Percentiles rank a stretch among this genome's conserved stretches.
phyloP scores from a whole-genome alignment of 2,888 invertebrate species.

The Cephus runcator region DNA sequence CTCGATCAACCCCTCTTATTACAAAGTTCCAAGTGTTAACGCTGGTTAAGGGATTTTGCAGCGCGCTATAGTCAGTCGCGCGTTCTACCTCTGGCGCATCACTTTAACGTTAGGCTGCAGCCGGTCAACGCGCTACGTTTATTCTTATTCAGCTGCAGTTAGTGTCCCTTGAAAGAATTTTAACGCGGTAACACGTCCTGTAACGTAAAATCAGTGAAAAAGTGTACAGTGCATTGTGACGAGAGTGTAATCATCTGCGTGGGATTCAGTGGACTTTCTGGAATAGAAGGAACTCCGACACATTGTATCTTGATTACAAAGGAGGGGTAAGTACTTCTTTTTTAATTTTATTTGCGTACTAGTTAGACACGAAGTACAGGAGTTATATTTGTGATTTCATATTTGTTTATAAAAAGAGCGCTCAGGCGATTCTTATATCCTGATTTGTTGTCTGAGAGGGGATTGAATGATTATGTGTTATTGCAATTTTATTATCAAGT shows the following conservation, averaged over 20 bases:
- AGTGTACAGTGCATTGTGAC: not conserved
- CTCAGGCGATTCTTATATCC: not conserved
- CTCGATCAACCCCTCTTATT: not conserved
- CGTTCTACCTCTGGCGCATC: not conserved
- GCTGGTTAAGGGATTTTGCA: not conserved
- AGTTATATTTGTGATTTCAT: not conserved
- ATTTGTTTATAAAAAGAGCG: not conserved
- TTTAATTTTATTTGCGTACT: not conserved
- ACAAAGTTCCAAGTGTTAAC: not conserved
- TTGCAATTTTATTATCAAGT: not conserved
- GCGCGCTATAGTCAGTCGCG: too few relatives aligned
- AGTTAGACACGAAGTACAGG: not conserved
- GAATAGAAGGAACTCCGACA: not conserved
- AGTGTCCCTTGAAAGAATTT: not conserved
- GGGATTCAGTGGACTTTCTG: not conserved
- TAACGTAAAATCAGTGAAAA: not conserved
- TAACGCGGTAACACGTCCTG: not conserved
- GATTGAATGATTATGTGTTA: not conserved
- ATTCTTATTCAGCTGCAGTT: not conserved
- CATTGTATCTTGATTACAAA: not conserved
- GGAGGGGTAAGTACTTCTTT: not conserved
- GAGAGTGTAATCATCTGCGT: not conserved
- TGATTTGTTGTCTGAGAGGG: not conserved
- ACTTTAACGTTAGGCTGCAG: not conserved
- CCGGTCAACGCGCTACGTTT: not conserved